phyloP scores from a whole-genome alignment of 2,888 invertebrate genomes.

The Cataglyphis cursor region DNA sequence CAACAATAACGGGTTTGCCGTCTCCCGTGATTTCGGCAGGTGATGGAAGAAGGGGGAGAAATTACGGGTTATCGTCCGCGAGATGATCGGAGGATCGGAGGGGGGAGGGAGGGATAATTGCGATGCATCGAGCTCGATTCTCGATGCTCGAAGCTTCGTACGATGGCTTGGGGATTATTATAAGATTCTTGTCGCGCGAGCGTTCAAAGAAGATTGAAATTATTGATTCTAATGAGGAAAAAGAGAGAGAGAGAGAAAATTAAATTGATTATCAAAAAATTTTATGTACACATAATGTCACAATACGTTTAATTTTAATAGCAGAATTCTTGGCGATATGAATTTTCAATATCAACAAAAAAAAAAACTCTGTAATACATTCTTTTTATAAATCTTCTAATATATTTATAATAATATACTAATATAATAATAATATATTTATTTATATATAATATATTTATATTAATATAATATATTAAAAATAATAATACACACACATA shows the following conservation, averaged over 20 bases:
- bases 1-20: constrained; percentile 40
- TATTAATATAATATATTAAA: not conserved
- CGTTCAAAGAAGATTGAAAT: constrained; percentile 6
- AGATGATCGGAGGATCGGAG: constrained; percentile 53
- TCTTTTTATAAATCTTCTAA: not conserved
- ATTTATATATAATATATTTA: too few species aligned
- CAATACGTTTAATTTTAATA: constrained; percentile 7
- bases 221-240: constrained; percentile 1
- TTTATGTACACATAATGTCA: not conserved
- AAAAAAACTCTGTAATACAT: not conserved
- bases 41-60: constrained; percentile 32
- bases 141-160: constrained; percentile 19
- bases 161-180: constrained; percentile 61
- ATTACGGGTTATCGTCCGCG: constrained; percentile 51
- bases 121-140: constrained; percentile 55
- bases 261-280: not conserved
- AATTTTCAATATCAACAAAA: not conserved
- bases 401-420: not conserved
- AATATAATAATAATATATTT: not conserved
- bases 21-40: constrained; percentile 59
- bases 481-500: not conserved
- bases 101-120: constrained; percentile 53
- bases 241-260: not conserved
- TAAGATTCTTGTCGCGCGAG: constrained; percentile 32
- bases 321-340: not conserved